Percentiles rank a stretch among this genome's conserved stretches.
Evolutionary conservation across 1,140 invertebrate genomes (phyloP).

Genomic region (Diorhabda carinulata): DNA sequence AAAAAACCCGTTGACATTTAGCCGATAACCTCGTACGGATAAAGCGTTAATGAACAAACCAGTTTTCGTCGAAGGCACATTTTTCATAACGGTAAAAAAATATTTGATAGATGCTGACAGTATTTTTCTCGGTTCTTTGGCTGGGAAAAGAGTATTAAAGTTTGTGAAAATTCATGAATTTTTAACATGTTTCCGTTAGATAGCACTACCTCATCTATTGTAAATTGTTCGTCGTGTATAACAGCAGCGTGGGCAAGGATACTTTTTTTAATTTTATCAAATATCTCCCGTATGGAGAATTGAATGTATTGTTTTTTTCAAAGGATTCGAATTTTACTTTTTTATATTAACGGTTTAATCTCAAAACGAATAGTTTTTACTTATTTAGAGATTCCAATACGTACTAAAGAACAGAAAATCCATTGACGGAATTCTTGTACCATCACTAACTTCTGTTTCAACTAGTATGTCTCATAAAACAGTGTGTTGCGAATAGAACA

Average conservation of each 20-base stretch:
- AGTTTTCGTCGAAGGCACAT: background rate
- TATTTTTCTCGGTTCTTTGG: background rate
- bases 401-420: too few relatives aligned
- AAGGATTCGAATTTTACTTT: too few relatives aligned
- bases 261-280: too few relatives aligned
- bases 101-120: constrained; percentile 2
- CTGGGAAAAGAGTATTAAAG: background rate
- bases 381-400: too few relatives aligned
- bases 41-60: background rate
- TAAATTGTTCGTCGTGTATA: constrained; percentile 1
- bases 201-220: background rate
- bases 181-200: background rate
- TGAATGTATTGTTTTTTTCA: too few relatives aligned
- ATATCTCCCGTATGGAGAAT: too few relatives aligned
- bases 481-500: too few relatives aligned
- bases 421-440: too few relatives aligned
- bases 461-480: too few relatives aligned
- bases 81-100: background rate
- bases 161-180: constrained; percentile 1
- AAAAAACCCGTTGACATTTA: background rate
- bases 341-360: too few relatives aligned
- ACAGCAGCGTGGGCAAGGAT: background rate
- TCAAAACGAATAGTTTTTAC: too few relatives aligned
- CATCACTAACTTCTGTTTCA: too few relatives aligned
- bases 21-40: background rate